These are phyloP conservation scores for Bimastos eiseni DNA, from an alignment of 2,888 invertebrate genomes.

Conservation along the genomic window DNA sequence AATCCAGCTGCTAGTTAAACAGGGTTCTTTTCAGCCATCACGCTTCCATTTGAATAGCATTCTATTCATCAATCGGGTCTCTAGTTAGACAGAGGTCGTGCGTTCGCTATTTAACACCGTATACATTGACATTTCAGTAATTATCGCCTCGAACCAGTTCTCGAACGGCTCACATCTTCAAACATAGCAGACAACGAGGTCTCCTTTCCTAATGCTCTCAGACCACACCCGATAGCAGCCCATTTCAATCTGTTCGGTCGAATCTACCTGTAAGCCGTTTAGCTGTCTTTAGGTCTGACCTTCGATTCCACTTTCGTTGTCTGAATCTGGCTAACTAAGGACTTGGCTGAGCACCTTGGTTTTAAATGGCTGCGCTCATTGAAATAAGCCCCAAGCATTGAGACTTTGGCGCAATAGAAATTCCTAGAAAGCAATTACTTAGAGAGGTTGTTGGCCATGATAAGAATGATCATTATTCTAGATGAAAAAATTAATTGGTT, in stretches of 20 bases:
- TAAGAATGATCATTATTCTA: not conserved
- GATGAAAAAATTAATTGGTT: not conserved
- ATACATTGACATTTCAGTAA: not conserved
- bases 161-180: not conserved
- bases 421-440: not conserved
- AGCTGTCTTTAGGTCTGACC: not conserved
- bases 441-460: not conserved
- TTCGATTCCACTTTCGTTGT: not conserved
- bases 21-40: no score
- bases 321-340: not conserved
- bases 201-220: not conserved
- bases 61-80: no score
- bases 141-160: not conserved
- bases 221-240: not conserved
- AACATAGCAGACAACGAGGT: not conserved
- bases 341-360: not conserved
- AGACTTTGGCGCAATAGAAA: not conserved
- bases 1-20: no score
- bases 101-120: no score
- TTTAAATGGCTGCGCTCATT: not conserved
- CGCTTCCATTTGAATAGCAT: no score
- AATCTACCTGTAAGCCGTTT: not conserved
- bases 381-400: not conserved
- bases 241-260: not conserved
- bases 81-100: no score